A percentile compares a stretch with the other conserved stretches of the same genome.
Evolutionary conservation across 2,797 vertebrate genomes (phyloP).

Genomic region (Anguilla megastoma): DNA sequence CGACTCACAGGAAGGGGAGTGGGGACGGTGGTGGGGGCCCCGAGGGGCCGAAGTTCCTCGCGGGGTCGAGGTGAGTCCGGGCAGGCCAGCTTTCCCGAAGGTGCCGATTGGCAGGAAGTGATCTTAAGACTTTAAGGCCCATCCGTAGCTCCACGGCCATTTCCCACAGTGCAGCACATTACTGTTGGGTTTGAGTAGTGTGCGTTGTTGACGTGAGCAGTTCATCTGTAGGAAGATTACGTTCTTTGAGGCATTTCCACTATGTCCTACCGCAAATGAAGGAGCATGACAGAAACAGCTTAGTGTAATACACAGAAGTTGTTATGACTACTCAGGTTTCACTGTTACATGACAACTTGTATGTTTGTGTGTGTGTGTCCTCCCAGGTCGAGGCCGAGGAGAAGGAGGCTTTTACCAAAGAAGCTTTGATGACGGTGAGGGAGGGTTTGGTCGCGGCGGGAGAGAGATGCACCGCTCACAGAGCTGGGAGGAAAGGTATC

Average conservation of each 20-base stretch:
- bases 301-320: not conserved
- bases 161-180: not conserved
- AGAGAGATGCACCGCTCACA: slow-evolving; percentile 98
- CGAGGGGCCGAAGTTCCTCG: slow-evolving; percentile 97
- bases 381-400: slow-evolving; percentile 93
- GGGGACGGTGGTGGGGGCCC: slow-evolving; percentile 87
- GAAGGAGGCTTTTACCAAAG: slow-evolving; percentile 99
- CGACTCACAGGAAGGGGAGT: slow-evolving; percentile 88
- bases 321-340: not conserved
- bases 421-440: slow-evolving; percentile 99
- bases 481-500: slow-evolving; percentile 99
- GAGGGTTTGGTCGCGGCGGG: slow-evolving; percentile 91
- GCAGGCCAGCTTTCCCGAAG: not conserved
- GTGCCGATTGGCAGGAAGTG: not conserved
- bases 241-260: not conserved
- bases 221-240: not conserved
- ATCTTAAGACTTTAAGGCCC: not conserved
- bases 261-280: not conserved
- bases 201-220: not conserved
- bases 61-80: slow-evolving; percentile 90
- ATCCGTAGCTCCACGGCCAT: not conserved
- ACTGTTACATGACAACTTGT: not conserved
- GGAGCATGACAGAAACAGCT: not conserved
- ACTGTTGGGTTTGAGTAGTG: not conserved
- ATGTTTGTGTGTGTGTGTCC: slow-evolving; percentile 37